Evolutionary conservation across 2,797 vertebrate species (phyloP).

Genomic region (Channallabes apus): DNA sequence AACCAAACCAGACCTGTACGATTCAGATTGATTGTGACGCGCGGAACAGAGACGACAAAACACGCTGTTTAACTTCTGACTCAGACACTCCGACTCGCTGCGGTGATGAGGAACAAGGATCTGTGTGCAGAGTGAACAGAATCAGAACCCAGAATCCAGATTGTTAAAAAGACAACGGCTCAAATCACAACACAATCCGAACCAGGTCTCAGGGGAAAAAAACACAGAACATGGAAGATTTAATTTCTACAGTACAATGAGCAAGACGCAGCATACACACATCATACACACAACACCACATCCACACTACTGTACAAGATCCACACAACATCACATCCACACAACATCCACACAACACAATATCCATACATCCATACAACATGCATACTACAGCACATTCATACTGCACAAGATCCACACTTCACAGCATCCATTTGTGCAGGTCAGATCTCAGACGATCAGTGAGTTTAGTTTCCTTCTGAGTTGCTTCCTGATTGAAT

Average conservation of each 20-base stretch:
- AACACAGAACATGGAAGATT: not conserved
- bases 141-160: not conserved
- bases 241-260: not conserved
- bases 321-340: too few relatives aligned
- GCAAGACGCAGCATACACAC: not conserved
- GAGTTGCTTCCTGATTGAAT: too few relatives aligned
- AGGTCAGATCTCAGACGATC: too few relatives aligned
- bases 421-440: too few relatives aligned
- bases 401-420: too few relatives aligned
- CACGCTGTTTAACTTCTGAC: not conserved
- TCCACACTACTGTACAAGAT: too few relatives aligned
- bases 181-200: not conserved
- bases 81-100: not conserved
- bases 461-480: too few relatives aligned
- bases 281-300: too few relatives aligned
- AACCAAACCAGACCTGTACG: not conserved
- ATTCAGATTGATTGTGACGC: not conserved
- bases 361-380: too few relatives aligned
- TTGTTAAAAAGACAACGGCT: not conserved
- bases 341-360: too few relatives aligned
- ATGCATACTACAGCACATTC: too few relatives aligned
- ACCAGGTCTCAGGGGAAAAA: not conserved
- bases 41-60: not conserved
- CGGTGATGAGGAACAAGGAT: not conserved
- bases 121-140: not conserved